Conservation (phyloP, 2,888 invertebrate species). For the Caenorhabditis panamensis region DNA sequence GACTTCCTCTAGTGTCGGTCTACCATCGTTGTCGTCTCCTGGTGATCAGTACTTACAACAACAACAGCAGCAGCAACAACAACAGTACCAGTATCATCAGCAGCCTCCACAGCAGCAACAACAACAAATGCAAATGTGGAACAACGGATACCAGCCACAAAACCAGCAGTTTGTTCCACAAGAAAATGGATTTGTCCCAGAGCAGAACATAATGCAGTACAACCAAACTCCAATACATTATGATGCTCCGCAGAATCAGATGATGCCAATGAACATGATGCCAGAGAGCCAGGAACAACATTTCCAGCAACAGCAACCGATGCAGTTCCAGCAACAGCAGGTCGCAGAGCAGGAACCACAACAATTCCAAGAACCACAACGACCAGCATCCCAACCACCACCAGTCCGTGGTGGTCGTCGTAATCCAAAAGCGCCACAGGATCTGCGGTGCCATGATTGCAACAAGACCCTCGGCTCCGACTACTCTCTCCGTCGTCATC, state of each 20-base stretch:
- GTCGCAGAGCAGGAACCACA: background rate
- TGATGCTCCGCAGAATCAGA: background rate
- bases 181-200: background rate
- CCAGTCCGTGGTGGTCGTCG: background rate
- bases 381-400: background rate
- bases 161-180: background rate
- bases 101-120: background rate
- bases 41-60: slow-evolving; percentile 16
- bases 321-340: background rate
- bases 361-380: slow-evolving; percentile 11
- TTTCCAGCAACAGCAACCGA: background rate
- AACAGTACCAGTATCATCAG: slow-evolving; percentile 4
- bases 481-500: slow-evolving; percentile 60
- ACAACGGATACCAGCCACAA: background rate
- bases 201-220: background rate
- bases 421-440: background rate
- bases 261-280: background rate
- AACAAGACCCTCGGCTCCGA: slow-evolving; percentile 46
- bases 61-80: slow-evolving; percentile 12
- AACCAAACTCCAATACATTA: background rate
- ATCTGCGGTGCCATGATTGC: slow-evolving; percentile 40
- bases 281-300: background rate
- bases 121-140: slow-evolving; percentile 6
- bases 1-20: slow-evolving; percentile 29
- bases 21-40: slow-evolving; percentile 36